phyloP scores from a whole-genome alignment of 2,797 vertebrate species.

The Ptychobarbus kaznakovi region DNA sequence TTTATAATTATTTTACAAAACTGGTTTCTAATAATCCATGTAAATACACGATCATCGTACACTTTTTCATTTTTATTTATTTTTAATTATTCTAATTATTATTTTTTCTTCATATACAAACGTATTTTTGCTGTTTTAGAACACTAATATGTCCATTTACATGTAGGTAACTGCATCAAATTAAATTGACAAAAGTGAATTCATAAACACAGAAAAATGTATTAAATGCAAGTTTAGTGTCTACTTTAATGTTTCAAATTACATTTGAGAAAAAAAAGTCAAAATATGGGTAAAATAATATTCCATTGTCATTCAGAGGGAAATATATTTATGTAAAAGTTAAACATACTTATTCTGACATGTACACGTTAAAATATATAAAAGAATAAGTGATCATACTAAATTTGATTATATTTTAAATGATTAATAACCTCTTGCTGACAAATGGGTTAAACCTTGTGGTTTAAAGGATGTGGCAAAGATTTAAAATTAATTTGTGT shows the following conservation, averaged over 20 bases:
- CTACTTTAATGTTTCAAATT: neutral
- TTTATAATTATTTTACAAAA: neutral
- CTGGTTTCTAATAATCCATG: neutral
- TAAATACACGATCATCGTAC: neutral
- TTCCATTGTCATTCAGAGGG: neutral
- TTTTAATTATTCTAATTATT: neutral
- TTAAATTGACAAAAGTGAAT: neutral
- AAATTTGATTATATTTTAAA: neutral
- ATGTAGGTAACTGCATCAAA: neutral
- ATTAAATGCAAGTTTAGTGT: neutral
- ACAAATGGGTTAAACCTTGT: no score
- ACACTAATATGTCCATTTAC: neutral
- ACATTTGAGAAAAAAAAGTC: neutral
- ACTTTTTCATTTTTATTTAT: neutral
- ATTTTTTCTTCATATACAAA: neutral
- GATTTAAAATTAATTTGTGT: no score
- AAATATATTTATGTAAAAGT: neutral
- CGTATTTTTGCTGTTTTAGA: neutral
- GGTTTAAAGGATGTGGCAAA: no score
- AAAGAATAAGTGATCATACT: neutral
- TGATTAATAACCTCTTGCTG: neutral
- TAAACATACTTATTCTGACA: neutral
- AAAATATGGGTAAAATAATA: neutral
- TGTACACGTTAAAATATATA: neutral
- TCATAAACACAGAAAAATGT: neutral